These are phyloP conservation scores for Danio choprae DNA, from an alignment of 2,797 vertebrate genomes.

Conservation along the genomic window DNA sequence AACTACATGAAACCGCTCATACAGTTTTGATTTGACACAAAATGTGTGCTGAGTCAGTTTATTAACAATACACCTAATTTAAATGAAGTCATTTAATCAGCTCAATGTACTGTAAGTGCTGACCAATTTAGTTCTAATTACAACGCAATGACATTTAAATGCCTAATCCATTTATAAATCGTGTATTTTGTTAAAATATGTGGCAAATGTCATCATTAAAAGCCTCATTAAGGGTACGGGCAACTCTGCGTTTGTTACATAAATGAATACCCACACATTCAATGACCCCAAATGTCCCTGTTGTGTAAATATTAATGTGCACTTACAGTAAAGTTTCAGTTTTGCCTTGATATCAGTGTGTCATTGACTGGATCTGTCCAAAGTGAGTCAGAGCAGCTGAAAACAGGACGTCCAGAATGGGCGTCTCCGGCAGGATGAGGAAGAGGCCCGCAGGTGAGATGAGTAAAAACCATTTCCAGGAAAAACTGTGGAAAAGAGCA, in stretches of 20 bases:
- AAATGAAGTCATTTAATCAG: no score
- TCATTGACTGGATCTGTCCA: neutral
- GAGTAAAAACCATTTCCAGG: slow-evolving; percentile 21
- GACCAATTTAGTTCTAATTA: no score
- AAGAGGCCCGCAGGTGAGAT: slow-evolving; percentile 64
- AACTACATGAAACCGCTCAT: no score
- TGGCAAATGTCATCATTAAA: neutral
- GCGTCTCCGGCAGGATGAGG: slow-evolving; percentile 51
- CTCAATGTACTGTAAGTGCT: no score
- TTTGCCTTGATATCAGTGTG: neutral
- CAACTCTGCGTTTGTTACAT: neutral
- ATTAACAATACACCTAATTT: no score
- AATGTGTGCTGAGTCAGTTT: no score
- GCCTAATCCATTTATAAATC: neutral
- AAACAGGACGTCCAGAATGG: slow-evolving; percentile 68
- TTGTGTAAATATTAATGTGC: neutral
- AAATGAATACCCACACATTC: neutral
- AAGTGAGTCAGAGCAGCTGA: slow-evolving; percentile 43
- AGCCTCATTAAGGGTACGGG: neutral
- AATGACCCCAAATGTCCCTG: neutral
- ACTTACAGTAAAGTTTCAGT: neutral
- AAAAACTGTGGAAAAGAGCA: slow-evolving; percentile 32
- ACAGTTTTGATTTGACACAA: no score
- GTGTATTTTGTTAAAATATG: neutral
- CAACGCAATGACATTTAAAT: no score